Evolutionary conservation across 2,797 vertebrate genomes (phyloP).

Genomic region (Periophthalmus magnuspinnatus): DNA sequence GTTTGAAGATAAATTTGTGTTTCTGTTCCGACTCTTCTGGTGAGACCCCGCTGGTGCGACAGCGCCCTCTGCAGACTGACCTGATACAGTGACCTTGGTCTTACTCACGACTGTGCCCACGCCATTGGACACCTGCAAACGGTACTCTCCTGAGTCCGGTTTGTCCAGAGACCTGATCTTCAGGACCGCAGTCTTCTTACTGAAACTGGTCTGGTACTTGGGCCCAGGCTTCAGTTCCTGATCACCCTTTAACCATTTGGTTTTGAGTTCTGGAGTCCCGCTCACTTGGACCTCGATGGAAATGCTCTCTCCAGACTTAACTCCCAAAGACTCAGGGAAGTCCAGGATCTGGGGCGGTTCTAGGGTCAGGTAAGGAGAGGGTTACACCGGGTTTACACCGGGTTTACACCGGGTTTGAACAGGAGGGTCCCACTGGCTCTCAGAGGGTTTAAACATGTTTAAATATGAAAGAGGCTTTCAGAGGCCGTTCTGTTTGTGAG

Average conservation of each 20-base stretch:
- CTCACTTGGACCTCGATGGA: slow-evolving; percentile 85
- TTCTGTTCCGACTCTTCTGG: too few relatives aligned
- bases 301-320: slow-evolving; percentile 85
- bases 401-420: slow-evolving; percentile 6
- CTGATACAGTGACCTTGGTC: slow-evolving; percentile 85
- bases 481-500: background rate
- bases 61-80: slow-evolving; percentile 75
- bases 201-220: slow-evolving; percentile 86
- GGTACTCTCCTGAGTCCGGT: slow-evolving; percentile 87
- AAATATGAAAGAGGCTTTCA: too few relatives aligned
- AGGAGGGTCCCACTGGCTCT: background rate
- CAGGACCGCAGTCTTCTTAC: slow-evolving; percentile 82
- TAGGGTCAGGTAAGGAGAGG: slow-evolving; percentile 39
- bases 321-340: slow-evolving; percentile 83
- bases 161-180: slow-evolving; percentile 85
- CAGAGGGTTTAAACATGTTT: background rate
- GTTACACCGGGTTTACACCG: background rate
- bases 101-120: slow-evolving; percentile 84
- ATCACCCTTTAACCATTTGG: slow-evolving; percentile 87
- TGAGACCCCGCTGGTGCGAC: background rate
- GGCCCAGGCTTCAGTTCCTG: slow-evolving; percentile 79
- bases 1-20: background rate
- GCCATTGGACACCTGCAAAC: slow-evolving; percentile 85
- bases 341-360: slow-evolving; percentile 89
- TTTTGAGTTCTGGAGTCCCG: slow-evolving; percentile 87